phyloP scores from a whole-genome alignment of 2,797 vertebrate genomes.

The Anas bahamensis region DNA sequence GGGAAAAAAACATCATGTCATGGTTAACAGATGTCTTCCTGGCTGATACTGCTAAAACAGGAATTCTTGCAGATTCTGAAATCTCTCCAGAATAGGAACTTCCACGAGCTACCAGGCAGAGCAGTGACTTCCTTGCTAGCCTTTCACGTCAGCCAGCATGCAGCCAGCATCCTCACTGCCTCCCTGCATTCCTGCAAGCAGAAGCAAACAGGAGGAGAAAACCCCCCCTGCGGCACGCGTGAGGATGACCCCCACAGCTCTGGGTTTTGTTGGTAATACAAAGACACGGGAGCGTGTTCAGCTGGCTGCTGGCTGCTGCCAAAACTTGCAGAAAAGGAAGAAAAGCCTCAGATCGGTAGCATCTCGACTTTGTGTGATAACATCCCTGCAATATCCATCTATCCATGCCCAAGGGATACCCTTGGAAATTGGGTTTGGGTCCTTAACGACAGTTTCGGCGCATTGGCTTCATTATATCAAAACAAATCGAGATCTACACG shows the following conservation, averaged over 20 bases:
- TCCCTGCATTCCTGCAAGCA: not conserved
- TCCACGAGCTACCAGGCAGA: not conserved
- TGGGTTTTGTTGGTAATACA: not conserved
- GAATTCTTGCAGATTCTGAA: constrained; percentile 27
- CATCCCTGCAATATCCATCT: not conserved
- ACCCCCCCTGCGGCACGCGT: not conserved
- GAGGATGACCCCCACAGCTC: not conserved
- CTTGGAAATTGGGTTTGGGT: not conserved
- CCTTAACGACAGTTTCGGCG: not conserved
- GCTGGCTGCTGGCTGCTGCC: not conserved
- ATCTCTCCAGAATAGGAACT: constrained; percentile 2
- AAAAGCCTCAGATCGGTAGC: not conserved
- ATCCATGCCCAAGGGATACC: not conserved
- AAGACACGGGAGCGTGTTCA: not conserved
- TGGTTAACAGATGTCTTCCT: constrained; percentile 67
- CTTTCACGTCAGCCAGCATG: not conserved
- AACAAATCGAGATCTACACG: not conserved
- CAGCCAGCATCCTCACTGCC: not conserved
- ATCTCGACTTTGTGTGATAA: not conserved
- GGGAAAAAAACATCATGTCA: constrained; percentile 48
- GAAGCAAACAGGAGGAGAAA: not conserved
- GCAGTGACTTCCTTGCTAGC: not conserved
- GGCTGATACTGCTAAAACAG: constrained; percentile 49
- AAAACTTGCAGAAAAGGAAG: not conserved
- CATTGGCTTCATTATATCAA: not conserved